phyloP scores from a whole-genome alignment of 2,113 vertebrate genomes.

The Marmota flaviventris region DNA sequence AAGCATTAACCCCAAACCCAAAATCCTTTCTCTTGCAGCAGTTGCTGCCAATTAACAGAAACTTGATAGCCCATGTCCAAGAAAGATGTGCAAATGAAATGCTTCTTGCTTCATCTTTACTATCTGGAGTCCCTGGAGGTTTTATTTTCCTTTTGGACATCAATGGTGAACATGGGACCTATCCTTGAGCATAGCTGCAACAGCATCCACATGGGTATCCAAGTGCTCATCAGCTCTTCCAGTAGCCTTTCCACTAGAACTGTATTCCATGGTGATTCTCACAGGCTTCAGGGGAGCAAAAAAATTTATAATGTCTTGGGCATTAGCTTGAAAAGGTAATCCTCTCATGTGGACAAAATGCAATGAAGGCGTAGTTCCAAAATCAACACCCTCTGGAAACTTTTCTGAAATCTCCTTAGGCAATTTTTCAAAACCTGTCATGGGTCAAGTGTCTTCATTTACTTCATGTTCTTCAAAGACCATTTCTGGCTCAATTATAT shows the following conservation, averaged over 20 bases:
- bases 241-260: constrained; percentile 88
- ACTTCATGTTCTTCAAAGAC: no score
- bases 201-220: constrained; percentile 88
- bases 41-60: constrained; percentile 4
- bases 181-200: constrained; percentile 93
- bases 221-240: constrained; percentile 94
- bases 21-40: constrained; percentile 65
- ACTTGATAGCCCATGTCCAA: neutral
- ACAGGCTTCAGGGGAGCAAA: constrained; percentile 92
- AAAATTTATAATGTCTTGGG: constrained; percentile 81
- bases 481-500: no score
- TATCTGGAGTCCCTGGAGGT: constrained; percentile 49
- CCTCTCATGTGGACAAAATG: no score
- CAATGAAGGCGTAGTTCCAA: no score
- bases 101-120: constrained; percentile 79
- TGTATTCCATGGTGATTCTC: constrained; percentile 91
- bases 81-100: constrained; percentile 75
- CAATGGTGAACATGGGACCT: constrained; percentile 90
- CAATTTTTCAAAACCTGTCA: no score
- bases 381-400: no score
- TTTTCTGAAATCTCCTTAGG: no score
- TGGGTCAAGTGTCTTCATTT: no score
- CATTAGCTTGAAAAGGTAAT: no score
- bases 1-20: constrained; percentile 66
- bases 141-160: constrained; percentile 80